phyloP scores from a whole-genome alignment of 2,797 vertebrate genomes.

The Enteromius paludinosus region DNA sequence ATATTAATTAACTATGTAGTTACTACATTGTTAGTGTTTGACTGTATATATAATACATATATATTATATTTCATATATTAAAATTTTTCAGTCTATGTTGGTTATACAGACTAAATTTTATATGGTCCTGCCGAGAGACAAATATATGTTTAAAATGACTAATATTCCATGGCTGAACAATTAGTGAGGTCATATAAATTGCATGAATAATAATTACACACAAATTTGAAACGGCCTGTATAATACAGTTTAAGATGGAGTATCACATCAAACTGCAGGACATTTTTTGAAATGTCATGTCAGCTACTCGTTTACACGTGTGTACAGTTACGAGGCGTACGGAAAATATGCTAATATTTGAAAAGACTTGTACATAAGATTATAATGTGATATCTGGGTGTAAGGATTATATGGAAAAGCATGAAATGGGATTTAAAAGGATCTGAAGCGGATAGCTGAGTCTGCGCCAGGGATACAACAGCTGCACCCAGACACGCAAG shows the following conservation, averaged over 20 bases:
- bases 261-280: not conserved
- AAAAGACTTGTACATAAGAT: not conserved
- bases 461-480: conserved; percentile 45
- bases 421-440: conserved; percentile 43
- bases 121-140: too few species aligned
- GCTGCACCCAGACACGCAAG: conserved; percentile 52
- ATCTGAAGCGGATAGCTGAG: conserved; percentile 37
- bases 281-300: conserved; percentile 1
- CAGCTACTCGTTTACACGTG: not conserved
- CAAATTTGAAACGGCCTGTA: not conserved
- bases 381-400: conserved; percentile 38
- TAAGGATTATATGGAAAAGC: conserved; percentile 35
- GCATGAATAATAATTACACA: not conserved
- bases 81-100: not conserved
- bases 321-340: not conserved
- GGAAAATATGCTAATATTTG: conserved; percentile 12
- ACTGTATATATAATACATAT: too few species aligned
- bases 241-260: not conserved
- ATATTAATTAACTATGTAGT: too few species aligned
- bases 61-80: too few species aligned
- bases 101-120: not conserved
- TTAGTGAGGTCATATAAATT: not conserved
- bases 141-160: not conserved
- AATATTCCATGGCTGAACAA: not conserved
- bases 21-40: too few species aligned